Conservation (phyloP, 2,888 invertebrate species). For the Thecocarcelia acutangulata region DNA sequence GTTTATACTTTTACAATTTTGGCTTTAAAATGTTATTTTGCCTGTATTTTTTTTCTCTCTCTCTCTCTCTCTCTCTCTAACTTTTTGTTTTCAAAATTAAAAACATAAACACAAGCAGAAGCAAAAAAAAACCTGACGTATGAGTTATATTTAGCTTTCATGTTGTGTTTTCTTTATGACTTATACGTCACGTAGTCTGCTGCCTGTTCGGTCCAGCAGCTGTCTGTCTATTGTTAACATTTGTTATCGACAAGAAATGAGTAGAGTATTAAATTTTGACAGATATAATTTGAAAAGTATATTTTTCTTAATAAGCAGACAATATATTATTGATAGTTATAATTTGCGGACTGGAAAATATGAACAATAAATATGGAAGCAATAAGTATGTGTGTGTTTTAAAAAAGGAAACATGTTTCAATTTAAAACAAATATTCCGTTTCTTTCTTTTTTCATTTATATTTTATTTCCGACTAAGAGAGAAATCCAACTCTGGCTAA, state of each 20-base stretch:
- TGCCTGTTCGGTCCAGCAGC: neutral
- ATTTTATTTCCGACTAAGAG: no score
- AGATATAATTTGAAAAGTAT: conserved; percentile 1
- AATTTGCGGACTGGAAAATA: neutral
- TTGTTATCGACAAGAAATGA: conserved; percentile 3
- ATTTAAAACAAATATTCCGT: no score
- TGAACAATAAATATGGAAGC: no score
- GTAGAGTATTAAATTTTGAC: conserved; percentile 1
- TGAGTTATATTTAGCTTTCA: neutral
- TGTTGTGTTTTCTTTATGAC: neutral
- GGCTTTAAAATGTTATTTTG: no score
- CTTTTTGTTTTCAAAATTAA: neutral
- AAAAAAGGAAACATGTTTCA: no score
- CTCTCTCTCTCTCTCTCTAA: neutral
- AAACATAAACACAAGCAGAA: neutral
- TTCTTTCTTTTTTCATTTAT: no score
- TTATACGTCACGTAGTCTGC: neutral
- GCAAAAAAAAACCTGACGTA: no score
- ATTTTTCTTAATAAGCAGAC: neutral
- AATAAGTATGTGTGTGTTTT: no score
- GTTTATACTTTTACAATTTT: no score
- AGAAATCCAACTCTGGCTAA: no score
- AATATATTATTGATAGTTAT: neutral
- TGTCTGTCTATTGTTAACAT: conserved; percentile 6
- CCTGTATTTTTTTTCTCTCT: neutral